These are phyloP conservation scores for Cosmia pyralina DNA, from an alignment of 2,888 invertebrate genomes.

Conservation along the genomic window DNA sequence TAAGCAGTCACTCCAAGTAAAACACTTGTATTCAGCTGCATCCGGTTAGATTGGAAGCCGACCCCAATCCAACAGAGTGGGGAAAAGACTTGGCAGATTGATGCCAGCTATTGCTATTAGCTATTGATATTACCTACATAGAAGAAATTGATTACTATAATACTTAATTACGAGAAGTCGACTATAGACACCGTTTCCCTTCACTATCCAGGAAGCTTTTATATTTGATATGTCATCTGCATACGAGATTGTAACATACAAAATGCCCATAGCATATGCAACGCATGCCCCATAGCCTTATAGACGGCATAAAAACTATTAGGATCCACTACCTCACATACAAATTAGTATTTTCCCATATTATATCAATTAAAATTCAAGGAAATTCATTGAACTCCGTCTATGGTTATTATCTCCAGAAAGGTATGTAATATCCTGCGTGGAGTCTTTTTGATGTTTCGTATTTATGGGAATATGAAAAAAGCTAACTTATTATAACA, in stretches of 20 bases:
- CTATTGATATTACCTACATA: too few relatives aligned
- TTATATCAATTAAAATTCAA: conserved; percentile 64
- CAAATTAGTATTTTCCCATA: conserved; percentile 60
- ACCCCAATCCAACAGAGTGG: too few relatives aligned
- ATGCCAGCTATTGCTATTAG: too few relatives aligned
- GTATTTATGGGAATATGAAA: too few relatives aligned
- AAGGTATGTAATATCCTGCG: conserved; percentile 36
- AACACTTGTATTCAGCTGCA: too few relatives aligned
- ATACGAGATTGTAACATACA: conserved; percentile 52
- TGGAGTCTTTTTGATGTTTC: not conserved
- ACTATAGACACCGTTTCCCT: conserved; percentile 5
- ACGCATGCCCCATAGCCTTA: conserved; percentile 49
- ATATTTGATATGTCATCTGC: conserved; percentile 50
- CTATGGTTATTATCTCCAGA: conserved; percentile 38
- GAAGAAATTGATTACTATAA: not conserved
- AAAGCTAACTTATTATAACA: not conserved
- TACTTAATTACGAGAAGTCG: conserved; percentile 5
- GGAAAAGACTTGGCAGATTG: too few relatives aligned
- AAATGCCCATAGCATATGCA: conserved; percentile 62
- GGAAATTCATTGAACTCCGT: conserved; percentile 64
- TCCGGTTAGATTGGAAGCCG: too few relatives aligned
- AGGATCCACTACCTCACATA: conserved; percentile 49
- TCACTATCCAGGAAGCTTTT: conserved; percentile 56
- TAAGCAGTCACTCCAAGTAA: too few relatives aligned
- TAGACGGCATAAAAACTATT: conserved; percentile 64